These are phyloP conservation scores for Aleiodes leptofemur DNA, from an alignment of 2,888 invertebrate species.

Conservation along the genomic window DNA sequence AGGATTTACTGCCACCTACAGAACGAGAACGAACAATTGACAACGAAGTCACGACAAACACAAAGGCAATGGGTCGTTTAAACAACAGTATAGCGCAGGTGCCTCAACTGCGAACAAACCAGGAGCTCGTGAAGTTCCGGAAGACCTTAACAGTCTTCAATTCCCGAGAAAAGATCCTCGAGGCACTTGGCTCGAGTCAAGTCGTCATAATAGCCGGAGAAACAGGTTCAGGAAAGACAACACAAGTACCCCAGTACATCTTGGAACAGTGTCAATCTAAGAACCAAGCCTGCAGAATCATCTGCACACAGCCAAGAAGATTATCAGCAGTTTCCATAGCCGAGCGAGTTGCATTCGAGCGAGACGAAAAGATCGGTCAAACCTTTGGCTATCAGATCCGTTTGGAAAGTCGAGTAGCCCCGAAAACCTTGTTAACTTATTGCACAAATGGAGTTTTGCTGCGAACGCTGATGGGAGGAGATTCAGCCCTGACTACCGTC, in stretches of 20 bases:
- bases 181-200: constrained; percentile 75
- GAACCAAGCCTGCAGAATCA: constrained; percentile 85
- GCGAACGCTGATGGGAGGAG: constrained; percentile 90
- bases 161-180: constrained; percentile 81
- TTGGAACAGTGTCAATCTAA: constrained; percentile 83
- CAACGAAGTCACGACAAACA: constrained; percentile 72
- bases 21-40: constrained; percentile 81
- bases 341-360: constrained; percentile 88
- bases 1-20: constrained; percentile 82
- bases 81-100: constrained; percentile 83
- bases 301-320: constrained; percentile 95
- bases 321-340: constrained; percentile 94
- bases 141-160: constrained; percentile 84
- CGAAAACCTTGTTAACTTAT: constrained; percentile 89
- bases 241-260: constrained; percentile 95
- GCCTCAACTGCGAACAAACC: constrained; percentile 77
- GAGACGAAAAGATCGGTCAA: constrained; percentile 82
- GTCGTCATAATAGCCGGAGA: constrained; percentile 88
- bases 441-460: constrained; percentile 95
- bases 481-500: constrained; percentile 82
- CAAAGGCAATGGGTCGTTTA: constrained; percentile 80
- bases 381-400: constrained; percentile 94
- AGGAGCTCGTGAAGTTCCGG: constrained; percentile 79
- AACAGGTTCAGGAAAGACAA: constrained; percentile 96
- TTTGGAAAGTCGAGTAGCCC: constrained; percentile 89